These are phyloP conservation scores for Spodoptera frugiperda DNA, from an alignment of 1,140 invertebrate genomes.

Conservation along the genomic window DNA sequence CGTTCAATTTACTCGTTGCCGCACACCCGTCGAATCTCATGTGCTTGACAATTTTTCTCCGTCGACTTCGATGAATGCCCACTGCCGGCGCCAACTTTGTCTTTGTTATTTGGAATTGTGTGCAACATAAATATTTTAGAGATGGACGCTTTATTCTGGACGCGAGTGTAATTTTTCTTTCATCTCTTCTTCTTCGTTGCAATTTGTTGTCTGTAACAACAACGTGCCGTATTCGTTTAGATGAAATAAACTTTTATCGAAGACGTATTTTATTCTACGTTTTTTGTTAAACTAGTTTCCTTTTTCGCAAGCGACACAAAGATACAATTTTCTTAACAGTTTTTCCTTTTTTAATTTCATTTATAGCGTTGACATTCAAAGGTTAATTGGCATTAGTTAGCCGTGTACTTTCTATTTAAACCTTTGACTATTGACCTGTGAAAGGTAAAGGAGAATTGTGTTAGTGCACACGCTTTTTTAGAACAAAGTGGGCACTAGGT, in stretches of 20 bases:
- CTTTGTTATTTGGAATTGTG: slow-evolving; percentile 43
- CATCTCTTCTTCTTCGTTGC: slow-evolving; percentile 20
- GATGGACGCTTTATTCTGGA: slow-evolving; percentile 21
- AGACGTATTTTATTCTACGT: too few species aligned
- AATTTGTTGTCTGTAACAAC: slow-evolving; percentile 14
- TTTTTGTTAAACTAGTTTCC: too few species aligned
- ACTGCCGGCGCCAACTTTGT: slow-evolving; percentile 33
- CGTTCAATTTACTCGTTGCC: slow-evolving; percentile 60
- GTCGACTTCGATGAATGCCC: slow-evolving; percentile 43
- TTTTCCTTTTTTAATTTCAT: neutral
- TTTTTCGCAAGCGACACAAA: neutral
- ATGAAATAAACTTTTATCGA: neutral
- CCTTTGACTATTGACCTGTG: slow-evolving; percentile 16
- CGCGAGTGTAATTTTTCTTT: slow-evolving; percentile 33
- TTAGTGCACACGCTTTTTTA: neutral
- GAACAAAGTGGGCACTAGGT: neutral
- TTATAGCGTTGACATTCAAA: slow-evolving; percentile 5
- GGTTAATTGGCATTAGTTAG: slow-evolving; percentile 18
- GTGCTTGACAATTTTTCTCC: slow-evolving; percentile 49
- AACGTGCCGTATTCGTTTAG: neutral
- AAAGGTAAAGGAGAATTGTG: neutral
- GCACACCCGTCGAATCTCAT: slow-evolving; percentile 47
- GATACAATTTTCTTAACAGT: neutral
- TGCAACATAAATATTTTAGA: slow-evolving; percentile 35
- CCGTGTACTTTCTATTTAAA: neutral